These are phyloP conservation scores for Gobio gobio DNA, from an alignment of 2,113 vertebrate species.

Conservation along the genomic window DNA sequence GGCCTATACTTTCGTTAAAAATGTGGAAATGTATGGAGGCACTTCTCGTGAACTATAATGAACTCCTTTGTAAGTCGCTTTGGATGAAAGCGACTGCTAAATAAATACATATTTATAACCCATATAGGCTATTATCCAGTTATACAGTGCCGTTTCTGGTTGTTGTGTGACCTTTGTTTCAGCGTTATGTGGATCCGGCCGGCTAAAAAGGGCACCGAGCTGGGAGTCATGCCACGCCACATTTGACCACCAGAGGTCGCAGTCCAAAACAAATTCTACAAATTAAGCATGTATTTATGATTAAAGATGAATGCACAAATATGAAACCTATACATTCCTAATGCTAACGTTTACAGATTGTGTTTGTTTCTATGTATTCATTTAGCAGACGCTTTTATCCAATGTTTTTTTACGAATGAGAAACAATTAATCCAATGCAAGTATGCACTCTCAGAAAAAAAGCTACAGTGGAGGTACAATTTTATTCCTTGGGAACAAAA, in stretches of 20 bases:
- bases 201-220: neutral
- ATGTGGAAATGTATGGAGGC: neutral
- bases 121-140: neutral
- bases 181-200: neutral
- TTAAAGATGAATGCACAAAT: neutral
- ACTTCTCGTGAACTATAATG: neutral
- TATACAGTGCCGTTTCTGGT: neutral
- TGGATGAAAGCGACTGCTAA: neutral
- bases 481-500: too few species aligned
- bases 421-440: neutral
- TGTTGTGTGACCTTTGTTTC: neutral
- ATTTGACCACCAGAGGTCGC: constrained; percentile 38
- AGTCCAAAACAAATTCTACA: neutral
- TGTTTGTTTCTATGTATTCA: neutral
- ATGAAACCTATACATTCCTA: neutral
- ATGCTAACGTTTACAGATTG: neutral
- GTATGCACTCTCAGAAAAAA: too few species aligned
- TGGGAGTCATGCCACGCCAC: neutral
- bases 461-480: too few species aligned
- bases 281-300: neutral
- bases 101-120: neutral
- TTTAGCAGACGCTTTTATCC: neutral
- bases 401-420: neutral
- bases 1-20: too few species aligned
- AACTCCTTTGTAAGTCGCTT: neutral